Evolutionary conservation across 2,888 invertebrate species (phyloP).

Genomic region (Phengaris arion): DNA sequence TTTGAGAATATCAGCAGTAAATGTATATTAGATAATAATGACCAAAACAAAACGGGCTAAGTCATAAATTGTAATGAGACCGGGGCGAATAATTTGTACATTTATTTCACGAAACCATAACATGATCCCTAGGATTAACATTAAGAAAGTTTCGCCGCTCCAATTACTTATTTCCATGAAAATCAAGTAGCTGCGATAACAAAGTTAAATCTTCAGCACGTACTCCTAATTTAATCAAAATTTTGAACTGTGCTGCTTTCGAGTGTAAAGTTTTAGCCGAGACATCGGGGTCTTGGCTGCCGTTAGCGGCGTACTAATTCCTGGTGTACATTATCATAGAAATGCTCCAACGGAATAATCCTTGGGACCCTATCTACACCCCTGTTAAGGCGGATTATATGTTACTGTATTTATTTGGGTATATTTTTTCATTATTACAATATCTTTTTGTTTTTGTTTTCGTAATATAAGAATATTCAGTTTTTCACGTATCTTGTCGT

Average conservation of each 20-base stretch:
- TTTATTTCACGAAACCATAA: conserved; percentile 11
- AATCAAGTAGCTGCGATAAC: conserved; percentile 28
- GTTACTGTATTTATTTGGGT: neutral
- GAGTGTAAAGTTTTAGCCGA: conserved; percentile 28
- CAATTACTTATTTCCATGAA: conserved; percentile 27
- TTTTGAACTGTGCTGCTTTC: conserved; percentile 28
- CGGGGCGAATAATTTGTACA: neutral
- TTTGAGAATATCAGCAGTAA: neutral
- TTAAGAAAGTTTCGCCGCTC: conserved; percentile 13
- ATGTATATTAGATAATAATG: neutral
- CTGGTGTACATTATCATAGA: conserved; percentile 28
- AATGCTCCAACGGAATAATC: conserved; percentile 28
- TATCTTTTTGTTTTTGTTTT: neutral
- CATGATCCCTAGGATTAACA: conserved; percentile 24
- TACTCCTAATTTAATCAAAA: conserved; percentile 29
- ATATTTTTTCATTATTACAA: neutral
- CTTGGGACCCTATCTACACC: conserved; percentile 23
- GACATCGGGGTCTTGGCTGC: conserved; percentile 28
- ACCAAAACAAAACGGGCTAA: neutral
- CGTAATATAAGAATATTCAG: neutral
- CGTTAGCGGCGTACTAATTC: conserved; percentile 28
- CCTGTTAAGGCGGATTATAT: neutral
- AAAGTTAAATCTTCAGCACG: conserved; percentile 29
- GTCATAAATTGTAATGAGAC: neutral
- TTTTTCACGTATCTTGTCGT: neutral